Evolutionary conservation across 2,113 vertebrate genomes (phyloP), one percentile per base, ranked within the genome.

Genomic region (Pituophis catenifer): DNA sequence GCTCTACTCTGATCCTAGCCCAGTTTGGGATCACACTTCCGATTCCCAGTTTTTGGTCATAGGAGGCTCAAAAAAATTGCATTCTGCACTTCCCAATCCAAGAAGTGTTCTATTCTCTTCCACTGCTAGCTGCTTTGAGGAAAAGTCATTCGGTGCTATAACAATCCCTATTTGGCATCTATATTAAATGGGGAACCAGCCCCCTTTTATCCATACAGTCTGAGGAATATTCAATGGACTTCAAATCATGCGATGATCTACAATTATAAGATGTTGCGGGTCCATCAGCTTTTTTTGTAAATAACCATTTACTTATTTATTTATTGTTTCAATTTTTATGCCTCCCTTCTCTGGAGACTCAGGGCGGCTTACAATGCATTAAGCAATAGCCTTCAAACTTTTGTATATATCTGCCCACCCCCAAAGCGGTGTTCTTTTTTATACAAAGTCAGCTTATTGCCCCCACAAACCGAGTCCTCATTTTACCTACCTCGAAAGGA

Each of bases 11-110:
- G 50, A 70, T 57, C 57, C 33, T 23, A 90, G 57, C 70, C 91
- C 33, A 70, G 5, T 48, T 50, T 50, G 26, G 0, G 0, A 90
- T 26, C 75, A 48, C n/a, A 85, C 62, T 75, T 48, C 52, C 52
- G 26, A 38, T 54, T 90, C 23, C 29, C 19, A 4, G 8, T 87
- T 90, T 92, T 50, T 33, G 52, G 50, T 70, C 57, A 87, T 55
- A 15, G 8, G 89, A 50, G 19, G 33, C 62, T 48, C 52, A 59
- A 57, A 86, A 81, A n/a, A 33, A 75, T 8, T 33, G 62, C 5
- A 75, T 62, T 62, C 90, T 54, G 59, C 48, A 89, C 52, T 26
- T 26, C 91, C n/a, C 19, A 50, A 44, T 55, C 24, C 11, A 9
- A 55, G 33, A 23, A 50, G 11, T 86, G 33, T 26, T 53, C 55